Evolutionary conservation across 2,113 vertebrate species (phyloP).

Genomic region (Cyphomyrus discorhynchus): DNA sequence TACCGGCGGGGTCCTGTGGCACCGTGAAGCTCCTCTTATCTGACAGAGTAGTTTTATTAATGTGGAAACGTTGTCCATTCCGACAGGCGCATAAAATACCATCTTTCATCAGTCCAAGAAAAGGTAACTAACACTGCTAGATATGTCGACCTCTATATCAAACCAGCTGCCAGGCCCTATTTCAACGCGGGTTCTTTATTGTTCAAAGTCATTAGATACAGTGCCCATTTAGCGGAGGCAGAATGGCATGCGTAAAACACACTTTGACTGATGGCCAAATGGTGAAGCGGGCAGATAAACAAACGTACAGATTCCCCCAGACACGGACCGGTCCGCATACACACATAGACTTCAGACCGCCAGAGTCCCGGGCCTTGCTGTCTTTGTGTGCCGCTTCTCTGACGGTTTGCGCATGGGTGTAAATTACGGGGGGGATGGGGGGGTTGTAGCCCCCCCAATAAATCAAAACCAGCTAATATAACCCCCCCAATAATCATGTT

Average conservation of each 20-base stretch:
- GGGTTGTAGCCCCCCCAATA: too few species aligned
- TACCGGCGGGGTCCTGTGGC: background rate
- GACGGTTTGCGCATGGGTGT: background rate
- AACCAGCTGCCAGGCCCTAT: background rate
- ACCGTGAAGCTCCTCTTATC: background rate
- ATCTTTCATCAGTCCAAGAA: background rate
- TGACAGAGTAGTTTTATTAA: constrained; percentile 2
- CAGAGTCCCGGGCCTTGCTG: background rate
- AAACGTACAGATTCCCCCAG: background rate
- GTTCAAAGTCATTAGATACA: background rate
- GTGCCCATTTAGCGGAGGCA: background rate
- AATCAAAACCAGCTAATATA: too few species aligned
- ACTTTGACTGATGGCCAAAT: background rate
- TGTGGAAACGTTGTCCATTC: background rate
- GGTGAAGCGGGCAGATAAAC: background rate
- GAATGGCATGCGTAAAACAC: background rate
- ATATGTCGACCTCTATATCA: background rate
- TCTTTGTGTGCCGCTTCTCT: background rate
- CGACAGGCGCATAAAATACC: background rate
- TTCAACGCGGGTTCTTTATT: background rate
- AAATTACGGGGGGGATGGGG: too few species aligned
- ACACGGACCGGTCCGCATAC: background rate
- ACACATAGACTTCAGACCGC: background rate
- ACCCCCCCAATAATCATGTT: too few species aligned
- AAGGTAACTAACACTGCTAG: background rate